Percentiles rank a stretch among this genome's conserved stretches.
These are phyloP conservation scores for Simalia tracyae DNA, from an alignment of 2,797 vertebrate genomes.

Conservation along the genomic window DNA sequence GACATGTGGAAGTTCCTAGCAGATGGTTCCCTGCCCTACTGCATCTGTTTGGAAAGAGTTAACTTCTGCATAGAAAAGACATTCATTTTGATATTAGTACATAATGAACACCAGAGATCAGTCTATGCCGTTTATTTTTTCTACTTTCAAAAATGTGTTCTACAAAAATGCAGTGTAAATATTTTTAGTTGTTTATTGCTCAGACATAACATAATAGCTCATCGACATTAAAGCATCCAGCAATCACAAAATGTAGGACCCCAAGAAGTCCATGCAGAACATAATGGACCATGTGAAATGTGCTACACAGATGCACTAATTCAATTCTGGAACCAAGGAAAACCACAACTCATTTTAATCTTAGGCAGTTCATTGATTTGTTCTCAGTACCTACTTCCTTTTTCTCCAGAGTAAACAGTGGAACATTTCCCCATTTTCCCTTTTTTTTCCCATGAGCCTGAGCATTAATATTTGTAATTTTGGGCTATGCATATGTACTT, in stretches of 20 bases:
- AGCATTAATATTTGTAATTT: not conserved
- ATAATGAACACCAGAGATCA: not conserved
- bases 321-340: accelerated
- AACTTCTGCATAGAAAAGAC: not conserved
- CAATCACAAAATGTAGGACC: accelerated
- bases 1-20: not conserved
- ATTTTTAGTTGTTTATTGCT: constrained; percentile 20
- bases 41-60: not conserved
- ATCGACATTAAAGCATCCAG: not conserved
- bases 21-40: not conserved
- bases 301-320: constrained; percentile 34
- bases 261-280: constrained; percentile 3
- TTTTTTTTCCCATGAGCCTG: not conserved
- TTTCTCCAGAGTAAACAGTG: no score
- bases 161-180: not conserved
- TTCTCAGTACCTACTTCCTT: not conserved
- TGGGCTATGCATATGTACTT: not conserved
- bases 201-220: constrained; percentile 12
- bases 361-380: not conserved
- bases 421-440: not conserved
- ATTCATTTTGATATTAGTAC: not conserved
- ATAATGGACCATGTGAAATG: constrained; percentile 8
- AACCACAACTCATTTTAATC: not conserved
- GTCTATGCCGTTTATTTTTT: constrained; percentile 4
- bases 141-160: not conserved